A percentile compares a stretch with the other conserved stretches of the same genome.
Evolutionary conservation across 1,140 invertebrate species (phyloP).

Genomic region (Drosophila eugracilis): DNA sequence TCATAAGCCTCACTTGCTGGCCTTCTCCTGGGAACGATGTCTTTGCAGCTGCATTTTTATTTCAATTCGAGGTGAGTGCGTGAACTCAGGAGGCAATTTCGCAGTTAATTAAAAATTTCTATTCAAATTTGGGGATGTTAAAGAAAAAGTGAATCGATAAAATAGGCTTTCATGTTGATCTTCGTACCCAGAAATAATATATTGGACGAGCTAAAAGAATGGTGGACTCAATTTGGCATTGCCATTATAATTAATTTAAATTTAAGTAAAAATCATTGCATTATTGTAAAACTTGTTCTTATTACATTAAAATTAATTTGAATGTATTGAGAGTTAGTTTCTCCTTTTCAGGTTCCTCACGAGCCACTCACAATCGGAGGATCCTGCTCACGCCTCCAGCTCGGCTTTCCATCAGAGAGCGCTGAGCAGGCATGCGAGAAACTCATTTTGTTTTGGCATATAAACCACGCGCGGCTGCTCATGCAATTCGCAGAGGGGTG

Average conservation of each 20-base stretch:
- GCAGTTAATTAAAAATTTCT: no score
- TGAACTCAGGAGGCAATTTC: conserved; percentile 5
- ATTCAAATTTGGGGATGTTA: no score
- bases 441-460: conserved; percentile 75
- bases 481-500: conserved; percentile 39
- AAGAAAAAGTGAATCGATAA: no score
- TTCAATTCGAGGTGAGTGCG: conserved; percentile 49
- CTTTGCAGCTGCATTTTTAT: conserved; percentile 54
- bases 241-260: no score
- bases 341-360: background rate
- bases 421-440: conserved; percentile 71
- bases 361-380: conserved; percentile 12
- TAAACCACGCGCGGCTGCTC: conserved; percentile 75
- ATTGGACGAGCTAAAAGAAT: no score
- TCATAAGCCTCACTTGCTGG: background rate
- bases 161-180: no score
- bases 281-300: no score
- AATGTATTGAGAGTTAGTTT: no score
- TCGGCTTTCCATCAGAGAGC: conserved; percentile 6
- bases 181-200: no score
- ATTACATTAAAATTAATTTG: no score
- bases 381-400: conserved; percentile 22
- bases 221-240: no score
- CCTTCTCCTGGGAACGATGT: conserved; percentile 4
- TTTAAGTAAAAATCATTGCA: no score